These are phyloP conservation scores for Nowickia ferox DNA, from an alignment of 2,888 invertebrate species.

Conservation along the genomic window DNA sequence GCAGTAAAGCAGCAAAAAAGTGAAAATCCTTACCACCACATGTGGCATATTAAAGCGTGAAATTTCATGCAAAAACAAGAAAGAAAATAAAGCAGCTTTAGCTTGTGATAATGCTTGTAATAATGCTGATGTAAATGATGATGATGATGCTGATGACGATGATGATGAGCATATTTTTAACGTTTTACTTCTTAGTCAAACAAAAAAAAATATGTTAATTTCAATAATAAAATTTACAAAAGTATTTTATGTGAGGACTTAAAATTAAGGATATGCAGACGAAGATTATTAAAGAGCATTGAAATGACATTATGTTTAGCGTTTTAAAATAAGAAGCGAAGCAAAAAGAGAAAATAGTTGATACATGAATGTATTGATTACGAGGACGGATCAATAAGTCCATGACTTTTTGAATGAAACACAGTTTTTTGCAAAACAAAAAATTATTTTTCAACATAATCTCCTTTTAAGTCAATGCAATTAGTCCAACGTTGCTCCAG, in stretches of 20 bases:
- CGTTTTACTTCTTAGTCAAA: not conserved
- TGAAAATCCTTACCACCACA: constrained; percentile 64
- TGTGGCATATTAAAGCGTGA: constrained; percentile 70
- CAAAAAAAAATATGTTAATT: constrained; percentile 21
- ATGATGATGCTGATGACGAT: constrained; percentile 7
- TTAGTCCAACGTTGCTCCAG: too few relatives aligned
- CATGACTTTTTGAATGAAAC: too few relatives aligned
- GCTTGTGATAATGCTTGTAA: constrained; percentile 62
- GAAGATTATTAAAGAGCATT: constrained; percentile 7
- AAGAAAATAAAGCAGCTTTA: constrained; percentile 31
- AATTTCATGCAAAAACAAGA: constrained; percentile 43
- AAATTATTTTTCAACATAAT: too few relatives aligned
- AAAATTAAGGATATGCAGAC: not conserved
- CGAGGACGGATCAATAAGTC: too few relatives aligned
- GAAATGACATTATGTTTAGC: not conserved
- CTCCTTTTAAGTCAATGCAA: too few relatives aligned
- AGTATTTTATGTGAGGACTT: constrained; percentile 6
- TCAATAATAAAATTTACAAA: constrained; percentile 5
- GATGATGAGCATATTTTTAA: constrained; percentile 24
- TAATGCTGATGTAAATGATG: constrained; percentile 53
- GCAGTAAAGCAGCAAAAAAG: not conserved
- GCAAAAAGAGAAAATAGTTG: not conserved
- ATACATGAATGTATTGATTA: not conserved
- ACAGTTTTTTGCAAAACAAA: too few relatives aligned
- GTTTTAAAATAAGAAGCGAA: too few relatives aligned